Conservation (phyloP, 2,888 invertebrate genomes). For the Heliconius ethilla region DNA sequence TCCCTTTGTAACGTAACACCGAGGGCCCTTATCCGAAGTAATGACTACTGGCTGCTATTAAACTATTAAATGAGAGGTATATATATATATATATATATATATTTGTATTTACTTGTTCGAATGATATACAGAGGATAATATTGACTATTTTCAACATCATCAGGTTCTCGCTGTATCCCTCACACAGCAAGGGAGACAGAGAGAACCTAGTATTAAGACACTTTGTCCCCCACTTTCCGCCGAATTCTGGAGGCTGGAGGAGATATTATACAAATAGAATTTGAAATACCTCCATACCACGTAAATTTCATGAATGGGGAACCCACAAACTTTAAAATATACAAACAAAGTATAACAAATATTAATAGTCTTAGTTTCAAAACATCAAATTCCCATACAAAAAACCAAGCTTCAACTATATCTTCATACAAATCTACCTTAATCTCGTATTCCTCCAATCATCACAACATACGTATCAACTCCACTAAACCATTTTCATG, state of each 20-base stretch:
- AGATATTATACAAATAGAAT: neutral
- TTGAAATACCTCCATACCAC: neutral
- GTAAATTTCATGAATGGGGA: neutral
- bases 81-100: neutral
- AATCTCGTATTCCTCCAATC: neutral
- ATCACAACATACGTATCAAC: neutral
- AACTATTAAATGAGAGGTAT: neutral
- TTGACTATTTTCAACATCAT: no score
- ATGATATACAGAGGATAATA: neutral
- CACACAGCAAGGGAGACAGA: no score
- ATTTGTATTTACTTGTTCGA: neutral
- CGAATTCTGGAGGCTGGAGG: no score
- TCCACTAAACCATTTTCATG: neutral
- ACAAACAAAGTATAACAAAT: neutral
- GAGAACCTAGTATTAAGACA: no score
- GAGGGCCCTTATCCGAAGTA: slow-evolving; percentile 33
- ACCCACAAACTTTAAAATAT: neutral
- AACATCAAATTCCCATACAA: no score
- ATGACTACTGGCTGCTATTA: slow-evolving; percentile 35
- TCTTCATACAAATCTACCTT: neutral
- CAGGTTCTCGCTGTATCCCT: no score
- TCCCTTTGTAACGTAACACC: slow-evolving; percentile 38
- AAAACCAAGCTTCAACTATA: neutral
- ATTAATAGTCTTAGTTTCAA: no score
- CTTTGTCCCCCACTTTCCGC: no score